These are phyloP conservation scores for Gymnodraco acuticeps DNA, from an alignment of 2,797 vertebrate species.

Conservation along the genomic window DNA sequence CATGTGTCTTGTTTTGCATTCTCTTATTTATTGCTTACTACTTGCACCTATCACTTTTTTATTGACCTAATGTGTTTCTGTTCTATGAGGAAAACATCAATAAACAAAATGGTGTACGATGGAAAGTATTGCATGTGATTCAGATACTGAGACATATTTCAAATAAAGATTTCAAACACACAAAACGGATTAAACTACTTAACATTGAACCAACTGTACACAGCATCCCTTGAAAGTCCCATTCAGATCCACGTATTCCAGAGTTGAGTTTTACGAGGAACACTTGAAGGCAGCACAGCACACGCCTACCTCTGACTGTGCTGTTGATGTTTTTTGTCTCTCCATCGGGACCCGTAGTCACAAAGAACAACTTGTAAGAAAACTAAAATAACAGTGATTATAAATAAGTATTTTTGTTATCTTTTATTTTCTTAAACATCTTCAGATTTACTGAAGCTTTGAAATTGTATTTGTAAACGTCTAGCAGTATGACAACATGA, in stretches of 20 bases:
- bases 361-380: background rate
- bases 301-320: slow-evolving; percentile 37
- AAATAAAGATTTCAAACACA: too few species aligned
- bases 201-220: background rate
- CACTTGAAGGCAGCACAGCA: slow-evolving; percentile 20
- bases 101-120: too few species aligned
- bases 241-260: background rate
- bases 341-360: slow-evolving; percentile 17
- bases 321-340: slow-evolving; percentile 26
- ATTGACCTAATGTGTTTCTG: background rate
- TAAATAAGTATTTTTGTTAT: too few species aligned
- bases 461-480: too few species aligned
- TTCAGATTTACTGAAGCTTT: too few species aligned
- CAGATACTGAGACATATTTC: too few species aligned
- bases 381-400: background rate
- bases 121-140: too few species aligned
- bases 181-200: background rate
- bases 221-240: background rate
- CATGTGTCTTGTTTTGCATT: background rate
- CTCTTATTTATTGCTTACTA: background rate
- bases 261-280: background rate
- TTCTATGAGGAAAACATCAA: background rate
- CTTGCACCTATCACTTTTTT: background rate
- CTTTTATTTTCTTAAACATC: background rate
- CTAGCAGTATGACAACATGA: background rate